These are phyloP conservation scores for Tribolium castaneum DNA, from an alignment of 1,140 invertebrate species.

Conservation along the genomic window DNA sequence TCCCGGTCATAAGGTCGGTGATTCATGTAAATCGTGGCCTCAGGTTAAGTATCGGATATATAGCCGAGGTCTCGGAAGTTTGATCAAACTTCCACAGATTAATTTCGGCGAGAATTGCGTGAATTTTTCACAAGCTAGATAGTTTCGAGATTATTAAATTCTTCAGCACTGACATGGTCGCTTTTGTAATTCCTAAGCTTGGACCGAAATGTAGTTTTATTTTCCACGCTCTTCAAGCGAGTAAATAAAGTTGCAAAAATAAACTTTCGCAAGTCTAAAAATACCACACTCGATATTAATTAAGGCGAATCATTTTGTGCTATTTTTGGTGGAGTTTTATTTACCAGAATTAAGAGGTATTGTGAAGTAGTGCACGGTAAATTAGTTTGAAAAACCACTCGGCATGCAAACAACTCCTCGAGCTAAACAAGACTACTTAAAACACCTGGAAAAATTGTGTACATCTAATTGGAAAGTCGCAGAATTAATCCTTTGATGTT, in stretches of 20 bases:
- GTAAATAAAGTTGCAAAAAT: too few relatives aligned
- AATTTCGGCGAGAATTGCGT: slow-evolving; percentile 11
- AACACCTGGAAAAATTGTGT: not conserved
- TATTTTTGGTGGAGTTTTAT: not conserved
- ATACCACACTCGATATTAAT: too few relatives aligned
- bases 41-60: slow-evolving; percentile 7
- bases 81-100: slow-evolving; percentile 24
- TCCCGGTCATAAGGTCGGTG: not conserved
- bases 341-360: too few relatives aligned
- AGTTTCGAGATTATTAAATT: slow-evolving; percentile 20
- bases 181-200: not conserved
- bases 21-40: slow-evolving; percentile 1
- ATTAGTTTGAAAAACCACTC: too few relatives aligned
- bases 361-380: too few relatives aligned
- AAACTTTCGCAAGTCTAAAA: too few relatives aligned
- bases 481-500: not conserved
- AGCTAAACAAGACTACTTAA: too few relatives aligned
- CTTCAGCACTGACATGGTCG: slow-evolving; percentile 10
- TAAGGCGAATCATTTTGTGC: too few relatives aligned
- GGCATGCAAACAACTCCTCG: too few relatives aligned
- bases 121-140: slow-evolving; percentile 9
- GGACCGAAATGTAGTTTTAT: too few relatives aligned
- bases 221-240: too few relatives aligned
- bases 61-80: not conserved
- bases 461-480: not conserved